These are phyloP conservation scores for Agrilus cyanescens DNA, from an alignment of 2,888 invertebrate genomes.

Conservation along the genomic window DNA sequence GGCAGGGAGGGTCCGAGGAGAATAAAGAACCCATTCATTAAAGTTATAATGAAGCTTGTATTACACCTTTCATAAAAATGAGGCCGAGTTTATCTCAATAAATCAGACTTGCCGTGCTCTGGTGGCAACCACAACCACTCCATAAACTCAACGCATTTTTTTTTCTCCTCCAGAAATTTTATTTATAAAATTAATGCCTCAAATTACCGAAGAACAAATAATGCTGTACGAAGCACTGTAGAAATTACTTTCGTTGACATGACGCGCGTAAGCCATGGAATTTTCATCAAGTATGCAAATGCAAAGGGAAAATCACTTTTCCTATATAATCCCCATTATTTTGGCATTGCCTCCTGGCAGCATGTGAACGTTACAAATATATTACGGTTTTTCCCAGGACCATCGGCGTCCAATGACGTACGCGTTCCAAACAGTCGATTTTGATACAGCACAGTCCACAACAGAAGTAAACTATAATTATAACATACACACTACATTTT, in stretches of 20 bases:
- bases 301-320: conserved; percentile 39
- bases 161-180: too few relatives aligned
- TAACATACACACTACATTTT: too few relatives aligned
- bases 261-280: conserved; percentile 27
- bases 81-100: conserved; percentile 22
- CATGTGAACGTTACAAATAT: conserved; percentile 28
- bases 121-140: background rate
- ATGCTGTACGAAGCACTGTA: too few relatives aligned
- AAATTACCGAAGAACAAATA: too few relatives aligned
- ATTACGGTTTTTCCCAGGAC: conserved; percentile 32
- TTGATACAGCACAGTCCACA: too few relatives aligned
- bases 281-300: conserved; percentile 41
- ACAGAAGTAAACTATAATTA: too few relatives aligned
- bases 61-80: conserved; percentile 23
- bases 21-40: conserved; percentile 19
- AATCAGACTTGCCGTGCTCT: conserved; percentile 16
- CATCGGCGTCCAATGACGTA: too few relatives aligned
- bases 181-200: too few relatives aligned
- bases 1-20: conserved; percentile 1
- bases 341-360: conserved; percentile 36
- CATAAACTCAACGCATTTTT: background rate
- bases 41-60: conserved; percentile 22
- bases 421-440: too few relatives aligned
- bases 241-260: too few relatives aligned
- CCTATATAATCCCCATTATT: conserved; percentile 41